Conservation (phyloP, 2,888 invertebrate species). For the Rosalia funebris region DNA sequence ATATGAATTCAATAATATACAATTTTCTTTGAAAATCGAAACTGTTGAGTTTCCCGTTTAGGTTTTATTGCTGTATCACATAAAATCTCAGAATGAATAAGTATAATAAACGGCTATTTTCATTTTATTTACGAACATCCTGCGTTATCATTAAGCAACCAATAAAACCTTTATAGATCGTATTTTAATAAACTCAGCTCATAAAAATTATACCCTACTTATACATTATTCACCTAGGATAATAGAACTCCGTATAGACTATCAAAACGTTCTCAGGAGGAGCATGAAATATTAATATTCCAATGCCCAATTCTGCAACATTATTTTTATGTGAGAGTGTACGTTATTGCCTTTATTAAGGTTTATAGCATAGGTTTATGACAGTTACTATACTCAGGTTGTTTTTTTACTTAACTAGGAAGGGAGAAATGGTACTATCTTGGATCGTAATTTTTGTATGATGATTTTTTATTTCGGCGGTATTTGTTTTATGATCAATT, state of each 20-base stretch:
- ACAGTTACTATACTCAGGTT: not conserved
- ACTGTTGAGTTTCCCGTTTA: too few relatives aligned
- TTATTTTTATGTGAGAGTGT: not conserved
- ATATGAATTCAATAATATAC: too few relatives aligned
- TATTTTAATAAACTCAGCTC: not conserved
- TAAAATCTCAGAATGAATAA: too few relatives aligned
- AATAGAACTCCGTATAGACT: not conserved
- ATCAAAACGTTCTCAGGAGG: not conserved
- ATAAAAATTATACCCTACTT: not conserved
- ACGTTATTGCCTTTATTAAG: constrained; percentile 5
- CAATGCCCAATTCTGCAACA: not conserved
- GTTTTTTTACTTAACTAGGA: not conserved
- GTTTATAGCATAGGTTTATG: not conserved
- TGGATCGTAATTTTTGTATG: not conserved
- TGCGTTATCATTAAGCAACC: not conserved
- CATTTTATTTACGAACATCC: too few relatives aligned
- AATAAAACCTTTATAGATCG: not conserved
- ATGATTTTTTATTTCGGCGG: too few relatives aligned
- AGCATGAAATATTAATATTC: not conserved
- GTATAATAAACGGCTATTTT: too few relatives aligned
- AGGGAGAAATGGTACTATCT: not conserved
- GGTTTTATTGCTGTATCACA: too few relatives aligned
- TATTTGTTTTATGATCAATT: too few relatives aligned
- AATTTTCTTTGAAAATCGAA: too few relatives aligned
- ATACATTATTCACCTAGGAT: not conserved